Percentiles rank a stretch among this genome's conserved stretches.
Evolutionary conservation across 2,113 vertebrate genomes (phyloP).

Genomic region (Poecilia latipinna): DNA sequence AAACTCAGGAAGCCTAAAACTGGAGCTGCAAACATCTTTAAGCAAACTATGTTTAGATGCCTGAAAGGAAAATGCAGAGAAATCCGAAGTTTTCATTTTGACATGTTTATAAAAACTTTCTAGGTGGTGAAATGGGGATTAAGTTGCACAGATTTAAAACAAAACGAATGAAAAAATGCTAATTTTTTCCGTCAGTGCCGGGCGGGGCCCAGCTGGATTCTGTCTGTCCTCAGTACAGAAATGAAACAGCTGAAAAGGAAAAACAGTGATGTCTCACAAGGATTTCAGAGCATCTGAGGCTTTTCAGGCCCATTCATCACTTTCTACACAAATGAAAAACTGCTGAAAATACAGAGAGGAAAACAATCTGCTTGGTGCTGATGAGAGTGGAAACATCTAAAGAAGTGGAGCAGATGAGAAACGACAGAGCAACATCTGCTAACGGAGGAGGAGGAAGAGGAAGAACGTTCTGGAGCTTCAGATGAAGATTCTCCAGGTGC

Average conservation of each 20-base stretch:
- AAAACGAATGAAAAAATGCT: slow-evolving; percentile 30
- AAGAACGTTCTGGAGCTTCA: slow-evolving; percentile 29
- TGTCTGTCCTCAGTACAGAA: slow-evolving; percentile 32
- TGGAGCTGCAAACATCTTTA: no score
- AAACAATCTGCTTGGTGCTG: slow-evolving; percentile 32
- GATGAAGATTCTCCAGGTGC: slow-evolving; percentile 13
- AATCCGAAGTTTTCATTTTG: no score
- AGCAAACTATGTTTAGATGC: no score
- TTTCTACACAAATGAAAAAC: slow-evolving; percentile 43
- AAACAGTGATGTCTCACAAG: slow-evolving; percentile 14
- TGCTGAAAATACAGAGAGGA: slow-evolving; percentile 34
- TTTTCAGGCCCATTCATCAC: slow-evolving; percentile 54
- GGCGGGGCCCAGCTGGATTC: slow-evolving; percentile 49
- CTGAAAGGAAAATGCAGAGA: no score
- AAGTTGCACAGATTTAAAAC: slow-evolving; percentile 13
- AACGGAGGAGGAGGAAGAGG: not conserved
- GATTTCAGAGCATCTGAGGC: slow-evolving; percentile 9
- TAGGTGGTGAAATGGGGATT: no score
- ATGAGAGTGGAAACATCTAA: slow-evolving; percentile 49
- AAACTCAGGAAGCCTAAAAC: no score
- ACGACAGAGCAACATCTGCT: slow-evolving; percentile 44
- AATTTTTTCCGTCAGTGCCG: slow-evolving; percentile 39
- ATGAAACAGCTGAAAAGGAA: slow-evolving; percentile 42
- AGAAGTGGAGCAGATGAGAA: slow-evolving; percentile 51
- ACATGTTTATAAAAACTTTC: no score